These are phyloP conservation scores for Ips typographus DNA, from an alignment of 1,140 invertebrate genomes.

Conservation along the genomic window DNA sequence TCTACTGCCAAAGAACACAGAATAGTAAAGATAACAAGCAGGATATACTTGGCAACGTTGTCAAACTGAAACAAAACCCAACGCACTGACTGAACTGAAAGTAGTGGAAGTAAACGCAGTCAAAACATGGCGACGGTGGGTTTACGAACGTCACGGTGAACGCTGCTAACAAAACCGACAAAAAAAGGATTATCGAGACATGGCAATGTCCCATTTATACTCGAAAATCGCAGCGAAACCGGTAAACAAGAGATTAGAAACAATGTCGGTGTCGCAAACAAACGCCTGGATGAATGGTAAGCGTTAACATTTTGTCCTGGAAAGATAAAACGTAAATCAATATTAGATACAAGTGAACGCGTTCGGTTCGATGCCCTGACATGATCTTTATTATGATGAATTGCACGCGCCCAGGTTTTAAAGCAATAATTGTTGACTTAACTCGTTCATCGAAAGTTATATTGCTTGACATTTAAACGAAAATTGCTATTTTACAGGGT, in stretches of 20 bases:
- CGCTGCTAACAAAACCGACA: constrained; percentile 2
- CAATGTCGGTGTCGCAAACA: constrained; percentile 74
- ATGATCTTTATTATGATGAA: too few species aligned
- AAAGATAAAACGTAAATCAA: too few species aligned
- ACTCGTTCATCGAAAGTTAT: too few species aligned
- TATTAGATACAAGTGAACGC: too few species aligned
- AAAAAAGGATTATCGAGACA: constrained; percentile 39
- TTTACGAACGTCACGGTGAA: constrained; percentile 14
- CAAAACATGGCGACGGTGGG: constrained; percentile 37
- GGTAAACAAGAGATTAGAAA: constrained; percentile 66
- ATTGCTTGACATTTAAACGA: too few species aligned
- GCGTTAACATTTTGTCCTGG: constrained; percentile 38
- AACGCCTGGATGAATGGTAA: constrained; percentile 84
- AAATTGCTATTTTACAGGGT: too few species aligned
- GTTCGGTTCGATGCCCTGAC: too few species aligned
- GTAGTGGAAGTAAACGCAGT: background rate
- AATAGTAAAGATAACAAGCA: too few species aligned
- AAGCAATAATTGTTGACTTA: too few species aligned
- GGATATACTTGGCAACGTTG: too few species aligned
- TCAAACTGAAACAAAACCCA: background rate
- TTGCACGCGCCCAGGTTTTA: too few species aligned
- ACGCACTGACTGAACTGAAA: background rate
- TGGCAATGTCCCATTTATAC: constrained; percentile 73
- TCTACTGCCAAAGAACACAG: too few species aligned
- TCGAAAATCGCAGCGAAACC: constrained; percentile 72